phyloP scores from a whole-genome alignment of 1,140 invertebrate species.

The Mizuhopecten yessoensis region DNA sequence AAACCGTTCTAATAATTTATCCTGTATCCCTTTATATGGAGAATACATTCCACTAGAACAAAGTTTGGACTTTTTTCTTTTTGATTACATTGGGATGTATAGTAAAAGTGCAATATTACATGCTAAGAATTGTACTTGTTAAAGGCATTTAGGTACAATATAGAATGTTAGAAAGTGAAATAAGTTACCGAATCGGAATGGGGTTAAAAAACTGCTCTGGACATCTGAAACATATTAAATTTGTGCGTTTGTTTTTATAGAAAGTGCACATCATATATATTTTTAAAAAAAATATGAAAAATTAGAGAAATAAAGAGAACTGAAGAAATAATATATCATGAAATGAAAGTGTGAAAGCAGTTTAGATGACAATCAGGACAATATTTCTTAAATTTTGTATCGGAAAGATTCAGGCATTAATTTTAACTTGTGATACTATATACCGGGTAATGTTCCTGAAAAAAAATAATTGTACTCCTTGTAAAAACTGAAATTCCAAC shows the following conservation, averaged over 20 bases:
- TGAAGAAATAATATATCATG: too few species aligned
- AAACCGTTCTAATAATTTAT: too few species aligned
- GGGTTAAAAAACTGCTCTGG: conserved; percentile 30
- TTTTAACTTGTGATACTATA: too few species aligned
- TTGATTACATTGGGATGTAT: not conserved
- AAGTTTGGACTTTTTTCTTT: not conserved
- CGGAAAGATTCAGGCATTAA: too few species aligned
- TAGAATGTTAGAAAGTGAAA: conserved; percentile 21
- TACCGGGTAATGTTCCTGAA: too few species aligned
- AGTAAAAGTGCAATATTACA: not conserved
- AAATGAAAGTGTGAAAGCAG: too few species aligned
- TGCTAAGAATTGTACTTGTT: not conserved
- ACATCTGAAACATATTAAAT: conserved; percentile 29
- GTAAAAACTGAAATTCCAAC: too few species aligned
- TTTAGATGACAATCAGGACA: too few species aligned
- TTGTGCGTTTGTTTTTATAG: not conserved
- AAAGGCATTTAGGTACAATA: not conserved
- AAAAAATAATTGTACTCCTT: too few species aligned
- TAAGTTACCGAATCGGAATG: not conserved
- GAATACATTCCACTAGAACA: not conserved
- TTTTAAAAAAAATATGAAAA: too few species aligned
- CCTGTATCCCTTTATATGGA: not conserved
- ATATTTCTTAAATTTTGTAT: too few species aligned
- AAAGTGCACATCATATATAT: not conserved
- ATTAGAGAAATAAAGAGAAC: not conserved